Evolutionary conservation across 2,888 invertebrate species (phyloP), one percentile per base, ranked within the genome.

Genomic region (Scrobipalpa costella): DNA sequence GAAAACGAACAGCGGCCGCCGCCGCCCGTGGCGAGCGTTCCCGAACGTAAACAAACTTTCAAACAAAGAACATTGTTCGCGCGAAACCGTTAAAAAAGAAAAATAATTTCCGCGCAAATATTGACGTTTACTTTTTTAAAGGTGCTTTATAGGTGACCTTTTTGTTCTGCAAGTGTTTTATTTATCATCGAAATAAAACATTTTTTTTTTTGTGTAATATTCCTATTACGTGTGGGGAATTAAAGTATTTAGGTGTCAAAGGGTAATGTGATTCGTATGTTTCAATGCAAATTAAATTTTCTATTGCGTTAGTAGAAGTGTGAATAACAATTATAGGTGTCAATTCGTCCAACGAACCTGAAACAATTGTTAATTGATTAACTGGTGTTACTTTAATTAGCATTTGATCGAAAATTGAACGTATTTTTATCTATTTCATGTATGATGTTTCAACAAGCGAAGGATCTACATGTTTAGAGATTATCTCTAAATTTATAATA

Each of bases 41-140:
- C 63, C 55, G 63, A 70, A 71, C 68, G 70, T 73, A 47, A 47
- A 47, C 47, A 55, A 55, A 55, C 55, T 55, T 55, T 55, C 33
- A 73, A 77, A 80, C 77, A 79, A 78, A 79, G 74, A 67, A 68
- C 65, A 66, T 74, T 73, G 72, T 71, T 68, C 68, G 64, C 66
- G 64, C 50, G 52, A 57, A 52, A 63, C 63, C 49, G 49, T 17
- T 44, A 38, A 64, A 66, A 68, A 63, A 55, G 62, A 27, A 36
- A 44, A 21, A 21, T 19, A 59, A 38, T 57, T 21, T 49, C n/a
- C 58, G 40, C 40, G 44, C 58, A 33, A 47, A 60, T 36, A 19
- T 57, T 17, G 34, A 15, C 7, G 27, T 44, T 44, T 27, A 15
- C 11, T 21, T 59, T 60, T 47, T 60, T 60, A 49, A 21, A 34